phyloP scores from a whole-genome alignment of 2,888 invertebrate genomes.

The Epistrophella euchroma region DNA sequence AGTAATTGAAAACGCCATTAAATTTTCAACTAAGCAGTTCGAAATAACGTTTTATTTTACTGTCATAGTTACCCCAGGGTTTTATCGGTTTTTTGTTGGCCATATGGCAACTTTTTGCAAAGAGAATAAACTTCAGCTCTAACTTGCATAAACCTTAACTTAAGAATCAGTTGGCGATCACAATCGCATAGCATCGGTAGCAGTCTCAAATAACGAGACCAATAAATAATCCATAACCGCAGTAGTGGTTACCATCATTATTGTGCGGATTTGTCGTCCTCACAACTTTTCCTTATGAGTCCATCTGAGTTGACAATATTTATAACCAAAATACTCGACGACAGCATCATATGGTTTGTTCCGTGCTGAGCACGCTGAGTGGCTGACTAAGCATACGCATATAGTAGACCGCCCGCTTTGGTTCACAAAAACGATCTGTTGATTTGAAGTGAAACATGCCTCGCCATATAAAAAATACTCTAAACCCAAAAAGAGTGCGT shows the following conservation, averaged over 20 bases:
- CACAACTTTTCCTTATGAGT: slow-evolving; percentile 63
- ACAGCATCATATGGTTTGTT: slow-evolving; percentile 64
- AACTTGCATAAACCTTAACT: slow-evolving; percentile 21
- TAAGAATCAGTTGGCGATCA: slow-evolving; percentile 72
- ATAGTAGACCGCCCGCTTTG: slow-evolving; percentile 43
- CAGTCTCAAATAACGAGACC: slow-evolving; percentile 79
- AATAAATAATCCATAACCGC: slow-evolving; percentile 76
- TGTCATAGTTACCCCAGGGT: too few relatives aligned
- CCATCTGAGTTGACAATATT: slow-evolving; percentile 62
- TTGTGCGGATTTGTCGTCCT: slow-evolving; percentile 55
- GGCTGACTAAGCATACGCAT: not conserved
- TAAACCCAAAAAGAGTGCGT: slow-evolving; percentile 31
- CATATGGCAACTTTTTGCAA: too few relatives aligned
- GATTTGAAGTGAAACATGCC: slow-evolving; percentile 73
- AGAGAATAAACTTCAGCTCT: slow-evolving; percentile 45
- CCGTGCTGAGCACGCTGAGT: slow-evolving; percentile 1
- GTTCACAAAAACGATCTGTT: slow-evolving; percentile 48
- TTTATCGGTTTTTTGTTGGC: too few relatives aligned
- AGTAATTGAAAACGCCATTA: too few relatives aligned
- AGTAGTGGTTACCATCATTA: slow-evolving; percentile 41
- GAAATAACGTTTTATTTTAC: too few relatives aligned
- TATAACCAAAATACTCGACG: slow-evolving; percentile 67
- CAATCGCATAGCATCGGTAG: slow-evolving; percentile 82
- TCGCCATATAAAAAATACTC: slow-evolving; percentile 38
- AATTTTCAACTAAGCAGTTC: too few relatives aligned